phyloP scores from a whole-genome alignment of 2,797 vertebrate genomes.

The Peromyscus aztecus region DNA sequence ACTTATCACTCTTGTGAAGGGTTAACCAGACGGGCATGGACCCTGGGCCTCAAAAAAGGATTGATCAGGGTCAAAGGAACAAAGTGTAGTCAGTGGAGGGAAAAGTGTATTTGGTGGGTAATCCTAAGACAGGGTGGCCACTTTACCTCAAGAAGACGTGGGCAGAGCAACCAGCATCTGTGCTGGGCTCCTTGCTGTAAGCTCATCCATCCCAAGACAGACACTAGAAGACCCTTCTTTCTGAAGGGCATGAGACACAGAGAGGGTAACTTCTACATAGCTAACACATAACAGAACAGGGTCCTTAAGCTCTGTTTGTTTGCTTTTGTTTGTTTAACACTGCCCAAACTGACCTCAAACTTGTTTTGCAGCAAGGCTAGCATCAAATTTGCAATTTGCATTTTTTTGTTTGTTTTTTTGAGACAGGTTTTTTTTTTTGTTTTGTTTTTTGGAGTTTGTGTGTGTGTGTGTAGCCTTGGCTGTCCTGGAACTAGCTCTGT shows the following conservation, averaged over 20 bases:
- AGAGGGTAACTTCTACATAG: neutral
- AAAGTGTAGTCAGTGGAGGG: neutral
- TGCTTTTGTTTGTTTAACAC: too few species aligned
- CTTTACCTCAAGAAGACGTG: neutral
- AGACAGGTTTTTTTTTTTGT: too few species aligned
- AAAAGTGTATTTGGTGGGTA: neutral
- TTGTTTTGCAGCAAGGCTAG: neutral
- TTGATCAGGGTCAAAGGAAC: neutral
- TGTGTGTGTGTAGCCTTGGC: too few species aligned
- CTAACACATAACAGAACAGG: neutral
- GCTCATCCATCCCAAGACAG: neutral
- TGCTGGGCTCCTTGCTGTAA: neutral
- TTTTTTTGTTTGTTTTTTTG: too few species aligned
- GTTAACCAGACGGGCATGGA: neutral
- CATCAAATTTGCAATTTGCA: neutral
- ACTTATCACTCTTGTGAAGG: neutral
- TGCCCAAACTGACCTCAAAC: too few species aligned
- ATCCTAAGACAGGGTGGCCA: neutral
- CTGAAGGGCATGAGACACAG: neutral
- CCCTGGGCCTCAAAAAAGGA: neutral
- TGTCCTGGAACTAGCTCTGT: neutral
- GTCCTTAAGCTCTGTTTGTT: too few species aligned
- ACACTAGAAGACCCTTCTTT: neutral
- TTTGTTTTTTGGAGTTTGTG: too few species aligned
- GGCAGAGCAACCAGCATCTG: neutral